Base-by-base conservation (phyloP, 2,797 vertebrate species). In the Gallirallus australis region DNA sequence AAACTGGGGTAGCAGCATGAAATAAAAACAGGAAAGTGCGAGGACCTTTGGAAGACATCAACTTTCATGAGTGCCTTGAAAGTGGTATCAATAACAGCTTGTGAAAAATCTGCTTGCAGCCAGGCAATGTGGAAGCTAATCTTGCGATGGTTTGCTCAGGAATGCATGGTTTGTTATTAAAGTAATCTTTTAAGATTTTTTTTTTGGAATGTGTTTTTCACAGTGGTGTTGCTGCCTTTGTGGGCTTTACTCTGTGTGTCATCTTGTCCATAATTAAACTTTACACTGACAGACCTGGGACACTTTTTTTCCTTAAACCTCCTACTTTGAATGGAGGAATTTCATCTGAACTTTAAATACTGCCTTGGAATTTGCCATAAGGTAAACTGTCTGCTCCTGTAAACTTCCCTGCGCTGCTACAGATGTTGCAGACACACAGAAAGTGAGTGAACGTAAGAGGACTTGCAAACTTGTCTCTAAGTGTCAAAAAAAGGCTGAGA, bases 151-250 rank as follows among this genome's bases (percentile, higher is more conserved):
- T 95, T 97, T 98, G 97, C 97, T 97, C 90, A 97, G 96, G 97
- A 98, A 98, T 98, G 98, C 91, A 90, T 94, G 71, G 97, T 97
- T 98, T 98, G 98, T 98, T 98, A 97, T 97, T 97, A 97, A 98
- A 98, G 94, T 97, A 97, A 97, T 97, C 96, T 98, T 97, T 96
- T 96, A 97, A 97, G 97, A 97, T 97, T 98, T 42, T 42, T 40
- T 40, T 40, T 42, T 42, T 42, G 37, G 37, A 37, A 98, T 98
- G 97, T 97, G 86, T 94, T 97, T 45, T 97, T 87, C 86, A 92
- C 94, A 95, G 93, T 94, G 86, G 80, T 94, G 76, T 79, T 24
- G 45, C 86, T 85, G 88, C 95, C 72, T 96, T 95, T 95, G 89
- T 63, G 63, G 82, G 86, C 82, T 94, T 82, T 94, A 80, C 71